Evolutionary conservation across 2,797 vertebrate species (phyloP).

Genomic region (Clarias laeviceps): DNA sequence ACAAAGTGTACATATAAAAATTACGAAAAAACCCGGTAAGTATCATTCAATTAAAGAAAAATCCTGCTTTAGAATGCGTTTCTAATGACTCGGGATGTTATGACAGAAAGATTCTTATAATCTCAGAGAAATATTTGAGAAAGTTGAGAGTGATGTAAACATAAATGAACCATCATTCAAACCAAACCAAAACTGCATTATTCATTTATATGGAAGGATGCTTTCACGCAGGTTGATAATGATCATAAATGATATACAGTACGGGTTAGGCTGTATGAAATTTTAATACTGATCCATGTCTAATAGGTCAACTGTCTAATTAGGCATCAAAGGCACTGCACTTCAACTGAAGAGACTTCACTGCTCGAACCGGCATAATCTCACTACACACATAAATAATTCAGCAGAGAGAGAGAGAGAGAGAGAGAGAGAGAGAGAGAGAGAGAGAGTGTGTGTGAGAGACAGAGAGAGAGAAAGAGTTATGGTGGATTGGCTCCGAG

Average conservation of each 20-base stretch:
- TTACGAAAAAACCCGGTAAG: too few species aligned
- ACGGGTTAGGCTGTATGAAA: not conserved
- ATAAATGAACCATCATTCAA: not conserved
- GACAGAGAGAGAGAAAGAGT: not conserved
- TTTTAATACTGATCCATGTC: slow-evolving; percentile 24
- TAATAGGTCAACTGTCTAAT: slow-evolving; percentile 60
- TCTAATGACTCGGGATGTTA: not conserved
- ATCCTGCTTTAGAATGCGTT: not conserved
- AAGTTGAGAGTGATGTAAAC: not conserved
- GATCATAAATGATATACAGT: not conserved
- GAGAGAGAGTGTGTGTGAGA: not conserved
- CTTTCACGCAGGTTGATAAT: not conserved
- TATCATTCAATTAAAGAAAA: not conserved
- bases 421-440: not conserved
- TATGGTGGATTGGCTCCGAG: not conserved
- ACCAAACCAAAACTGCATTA: not conserved
- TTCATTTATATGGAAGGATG: not conserved
- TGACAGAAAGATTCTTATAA: not conserved
- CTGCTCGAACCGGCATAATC: slow-evolving; percentile 58
- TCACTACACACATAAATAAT: slow-evolving; percentile 75
- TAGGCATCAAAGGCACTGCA: slow-evolving; percentile 53
- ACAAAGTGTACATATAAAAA: too few species aligned
- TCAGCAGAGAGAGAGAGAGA: slow-evolving; percentile 52
- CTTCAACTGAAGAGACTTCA: slow-evolving; percentile 58
- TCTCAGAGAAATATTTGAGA: not conserved